Evolutionary conservation across 1,140 invertebrate genomes (phyloP).

Genomic region (Pygmarrhopalites habei): DNA sequence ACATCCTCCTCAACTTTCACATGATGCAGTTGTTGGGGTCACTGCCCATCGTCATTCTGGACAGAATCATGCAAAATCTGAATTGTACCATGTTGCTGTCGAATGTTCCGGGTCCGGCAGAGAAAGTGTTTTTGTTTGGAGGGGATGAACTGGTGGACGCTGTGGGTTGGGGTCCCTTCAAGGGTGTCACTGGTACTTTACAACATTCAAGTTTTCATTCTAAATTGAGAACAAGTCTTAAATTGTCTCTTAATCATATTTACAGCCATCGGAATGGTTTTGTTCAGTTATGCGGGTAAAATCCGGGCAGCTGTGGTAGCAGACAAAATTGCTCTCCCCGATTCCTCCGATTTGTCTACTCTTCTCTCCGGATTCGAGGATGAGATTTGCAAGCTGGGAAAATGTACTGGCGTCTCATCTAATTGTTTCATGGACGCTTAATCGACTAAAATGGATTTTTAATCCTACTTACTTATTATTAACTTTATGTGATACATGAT

Average conservation of each 20-base stretch:
- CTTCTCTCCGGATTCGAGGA: constrained; percentile 12
- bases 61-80: constrained; percentile 12
- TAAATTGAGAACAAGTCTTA: no score
- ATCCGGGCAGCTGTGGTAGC: constrained; percentile 13
- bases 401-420: background rate
- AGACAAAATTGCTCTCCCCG: constrained; percentile 12
- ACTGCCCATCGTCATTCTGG: constrained; percentile 11
- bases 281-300: constrained; percentile 20
- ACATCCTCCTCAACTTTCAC: constrained; percentile 27
- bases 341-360: background rate
- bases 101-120: constrained; percentile 35
- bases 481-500: no score
- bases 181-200: constrained; percentile 25
- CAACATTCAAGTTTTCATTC: no score
- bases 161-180: constrained; percentile 27
- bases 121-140: constrained; percentile 24
- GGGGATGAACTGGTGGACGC: constrained; percentile 29
- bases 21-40: constrained; percentile 25
- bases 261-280: constrained; percentile 13
- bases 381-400: constrained; percentile 8
- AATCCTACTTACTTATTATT: no score
- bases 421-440: background rate
- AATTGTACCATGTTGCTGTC: constrained; percentile 27
- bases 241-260: no score
- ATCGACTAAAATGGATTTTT: no score